Evolutionary conservation across 2,888 invertebrate genomes (phyloP).

Genomic region (Glyphotaelius pellucidus): DNA sequence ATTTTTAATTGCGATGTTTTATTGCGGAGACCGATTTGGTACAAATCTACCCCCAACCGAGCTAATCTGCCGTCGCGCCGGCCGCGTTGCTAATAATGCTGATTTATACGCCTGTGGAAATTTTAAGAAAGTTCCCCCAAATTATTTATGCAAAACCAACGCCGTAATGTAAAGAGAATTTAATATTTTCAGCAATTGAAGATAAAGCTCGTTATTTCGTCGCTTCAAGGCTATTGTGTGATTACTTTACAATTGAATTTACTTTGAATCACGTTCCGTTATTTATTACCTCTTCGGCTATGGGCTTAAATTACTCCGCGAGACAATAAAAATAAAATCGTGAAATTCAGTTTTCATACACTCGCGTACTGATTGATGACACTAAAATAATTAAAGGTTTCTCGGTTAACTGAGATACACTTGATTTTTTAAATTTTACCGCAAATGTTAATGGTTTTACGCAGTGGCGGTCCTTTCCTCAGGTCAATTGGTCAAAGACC

Average conservation of each 20-base stretch:
- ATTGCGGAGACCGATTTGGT: slow-evolving; percentile 50
- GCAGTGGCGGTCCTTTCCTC: no score
- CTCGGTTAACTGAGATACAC: no score
- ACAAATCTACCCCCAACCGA: slow-evolving; percentile 47
- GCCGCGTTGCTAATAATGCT: slow-evolving; percentile 51
- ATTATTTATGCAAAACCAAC: slow-evolving; percentile 58
- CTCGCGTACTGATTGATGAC: background rate
- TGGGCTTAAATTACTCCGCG: background rate
- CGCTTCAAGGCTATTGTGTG: background rate
- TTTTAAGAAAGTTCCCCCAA: slow-evolving; percentile 52
- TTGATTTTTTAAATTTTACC: no score
- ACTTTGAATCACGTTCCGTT: slow-evolving; percentile 35
- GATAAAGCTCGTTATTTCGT: slow-evolving; percentile 34
- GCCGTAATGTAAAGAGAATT: slow-evolving; percentile 36
- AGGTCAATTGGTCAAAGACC: no score
- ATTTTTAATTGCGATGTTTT: slow-evolving; percentile 63
- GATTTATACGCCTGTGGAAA: slow-evolving; percentile 52
- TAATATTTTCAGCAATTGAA: slow-evolving; percentile 16
- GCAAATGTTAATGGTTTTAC: background rate
- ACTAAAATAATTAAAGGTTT: background rate
- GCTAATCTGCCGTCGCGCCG: slow-evolving; percentile 47
- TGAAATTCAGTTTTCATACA: background rate
- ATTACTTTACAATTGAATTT: slow-evolving; percentile 43
- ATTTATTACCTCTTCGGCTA: background rate
- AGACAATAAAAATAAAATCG: background rate